Evolutionary conservation across 2,888 invertebrate species (phyloP), one percentile per base, ranked within the genome.

Genomic region (Oxytorus armatus): DNA sequence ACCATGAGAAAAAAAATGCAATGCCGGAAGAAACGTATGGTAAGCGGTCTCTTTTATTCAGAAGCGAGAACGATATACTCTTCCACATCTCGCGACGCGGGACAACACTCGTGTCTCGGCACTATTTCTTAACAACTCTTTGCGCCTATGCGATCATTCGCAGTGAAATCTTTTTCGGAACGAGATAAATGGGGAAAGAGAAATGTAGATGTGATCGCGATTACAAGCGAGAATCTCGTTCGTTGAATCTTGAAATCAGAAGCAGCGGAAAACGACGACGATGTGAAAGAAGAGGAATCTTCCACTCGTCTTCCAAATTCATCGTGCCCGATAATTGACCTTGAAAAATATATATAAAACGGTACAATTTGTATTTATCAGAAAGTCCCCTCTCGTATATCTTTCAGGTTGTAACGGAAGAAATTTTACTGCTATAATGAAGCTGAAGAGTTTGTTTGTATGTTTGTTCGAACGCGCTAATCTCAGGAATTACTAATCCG

Each of bases 21-120:
- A 7, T 53, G 39, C 69, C 79, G 74, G 79, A 79, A 70, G 79
- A 74, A 79, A 18, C 55, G 63, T 49, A 63, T 69, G 69, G 74
- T 42, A 55, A 68, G 42, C 33, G 57, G 42, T 25, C 61, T 51
- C 39, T 78, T 14, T 25, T 59, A 59, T 69, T 33, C 16, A 25
- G 61, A 63, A 25, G 44, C 55, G 57, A 49, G 25, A 36, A n/a
- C 36, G n/a, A 68, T n/a, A 21, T 25, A 49, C 25, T 21, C 16
- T 7, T 23, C 1, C 10, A 21, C 51, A 51, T 29, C 36, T 21
- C 18, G 44, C 29, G 29, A 11, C 25, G 21, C 14, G 29, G 7
- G 49, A n/a, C 11, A 49, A 49, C 16, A 65, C 29, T 21, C 44
- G 73, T 42, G 29, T 18, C n/a, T 18, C 39, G 49, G 2, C 53